Evolutionary conservation across 2,113 vertebrate species (phyloP).

Genomic region (Psittacula cyanocephala): DNA sequence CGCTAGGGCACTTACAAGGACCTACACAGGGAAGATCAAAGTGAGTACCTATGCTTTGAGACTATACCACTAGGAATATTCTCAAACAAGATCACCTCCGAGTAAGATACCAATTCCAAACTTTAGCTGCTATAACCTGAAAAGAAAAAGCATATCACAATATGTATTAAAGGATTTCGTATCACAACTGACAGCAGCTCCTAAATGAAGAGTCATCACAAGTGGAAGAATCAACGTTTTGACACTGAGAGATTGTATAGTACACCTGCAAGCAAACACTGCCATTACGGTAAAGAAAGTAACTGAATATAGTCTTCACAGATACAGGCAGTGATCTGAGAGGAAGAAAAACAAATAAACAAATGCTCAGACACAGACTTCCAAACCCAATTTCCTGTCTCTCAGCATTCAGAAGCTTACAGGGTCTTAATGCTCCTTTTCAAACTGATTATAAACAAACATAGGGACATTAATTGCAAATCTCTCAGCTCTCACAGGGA

Average conservation of each 20-base stretch:
- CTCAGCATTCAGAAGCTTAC: not conserved
- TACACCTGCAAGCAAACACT: not conserved
- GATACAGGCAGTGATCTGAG: not conserved
- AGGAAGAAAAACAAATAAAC: not conserved
- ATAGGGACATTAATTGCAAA: conserved; percentile 37
- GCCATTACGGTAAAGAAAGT: not conserved
- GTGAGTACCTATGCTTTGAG: not conserved
- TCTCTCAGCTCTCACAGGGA: not conserved
- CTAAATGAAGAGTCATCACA: not conserved
- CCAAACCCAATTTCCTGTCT: not conserved
- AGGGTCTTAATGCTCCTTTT: conserved; percentile 30
- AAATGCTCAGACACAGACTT: not conserved
- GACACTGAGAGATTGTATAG: not conserved
- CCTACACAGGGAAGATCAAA: not conserved
- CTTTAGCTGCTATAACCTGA: not conserved
- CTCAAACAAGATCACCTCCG: not conserved
- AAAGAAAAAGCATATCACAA: not conserved
- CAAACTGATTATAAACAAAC: conserved; percentile 48
- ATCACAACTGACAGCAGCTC: not conserved
- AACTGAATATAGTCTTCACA: not conserved
- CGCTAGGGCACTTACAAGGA: not conserved
- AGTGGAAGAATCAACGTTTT: not conserved
- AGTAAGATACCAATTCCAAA: not conserved
- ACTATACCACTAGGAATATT: not conserved
- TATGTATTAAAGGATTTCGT: not conserved